phyloP scores from a whole-genome alignment of 2,888 invertebrate genomes.

The Ramazzottius varieornatus region DNA sequence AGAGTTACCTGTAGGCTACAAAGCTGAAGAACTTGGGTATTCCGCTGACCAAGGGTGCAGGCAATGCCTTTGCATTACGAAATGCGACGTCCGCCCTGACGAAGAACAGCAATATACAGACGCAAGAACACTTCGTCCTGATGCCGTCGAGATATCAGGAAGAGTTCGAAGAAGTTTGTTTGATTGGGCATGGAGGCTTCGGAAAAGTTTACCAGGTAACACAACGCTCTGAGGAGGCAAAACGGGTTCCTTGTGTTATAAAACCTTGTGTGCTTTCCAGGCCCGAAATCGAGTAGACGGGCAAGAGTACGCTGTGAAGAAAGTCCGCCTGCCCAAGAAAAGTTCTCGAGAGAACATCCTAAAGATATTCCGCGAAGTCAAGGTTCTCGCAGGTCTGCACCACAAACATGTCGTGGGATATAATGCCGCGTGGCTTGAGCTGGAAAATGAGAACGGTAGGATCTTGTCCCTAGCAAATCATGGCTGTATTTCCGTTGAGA shows the following conservation, averaged over 20 bases:
- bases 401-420: slow-evolving; percentile 22
- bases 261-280: slow-evolving; percentile 1
- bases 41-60: not conserved
- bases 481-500: not conserved
- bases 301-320: slow-evolving; percentile 21
- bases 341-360: slow-evolving; percentile 15
- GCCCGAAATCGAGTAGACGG: slow-evolving; percentile 18
- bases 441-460: slow-evolving; percentile 9
- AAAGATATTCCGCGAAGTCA: slow-evolving; percentile 20
- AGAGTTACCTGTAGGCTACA: not conserved
- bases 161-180: slow-evolving; percentile 11
- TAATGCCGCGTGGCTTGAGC: slow-evolving; percentile 22
- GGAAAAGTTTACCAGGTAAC: slow-evolving; percentile 20
- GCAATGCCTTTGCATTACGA: not conserved
- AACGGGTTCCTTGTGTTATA: not conserved
- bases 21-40: not conserved
- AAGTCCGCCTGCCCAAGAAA: slow-evolving; percentile 16
- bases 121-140: not conserved
- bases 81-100: not conserved
- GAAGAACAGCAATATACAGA: not conserved
- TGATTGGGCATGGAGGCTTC: slow-evolving; percentile 20
- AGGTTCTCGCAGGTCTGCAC: slow-evolving; percentile 17
- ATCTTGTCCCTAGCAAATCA: not conserved
- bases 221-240: not conserved
- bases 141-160: slow-evolving; percentile 9